Base-by-base conservation (phyloP, 2,888 invertebrate genomes). In the Cataglyphis livida region DNA sequence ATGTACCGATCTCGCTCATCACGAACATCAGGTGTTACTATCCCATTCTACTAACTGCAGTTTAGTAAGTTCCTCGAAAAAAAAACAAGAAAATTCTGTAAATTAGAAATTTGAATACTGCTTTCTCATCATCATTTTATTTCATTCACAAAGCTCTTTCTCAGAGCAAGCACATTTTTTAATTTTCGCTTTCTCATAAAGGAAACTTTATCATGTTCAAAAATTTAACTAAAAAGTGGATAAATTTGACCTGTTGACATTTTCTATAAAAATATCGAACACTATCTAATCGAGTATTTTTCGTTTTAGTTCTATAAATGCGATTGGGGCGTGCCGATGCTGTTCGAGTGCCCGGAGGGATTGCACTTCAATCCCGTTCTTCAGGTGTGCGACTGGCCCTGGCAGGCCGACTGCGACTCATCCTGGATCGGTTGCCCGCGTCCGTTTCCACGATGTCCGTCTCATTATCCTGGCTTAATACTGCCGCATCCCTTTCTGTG, bases 301-400 rank as follows among this genome's bases (percentile, higher is more conserved):
- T 51, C 38, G n/a, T 62, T 71, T 44, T 3, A 74, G 74, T 74
- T 74, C 44, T 62, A 74, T 44, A 74, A 74, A 48, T 74, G 74
- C 32, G 44, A 74, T 32, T 74, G 74, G 74, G 21, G 62, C 5
- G 15, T 48, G 74, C 62, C 74, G 6, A 62, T 74, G 35, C 32
- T 74, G 0, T 74, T 74, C 10, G 48, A 35, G 35, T 74, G 74
- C 1, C 62, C 83, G 0, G 73, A 84, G 18, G 84, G 87, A 18
- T 44, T 91, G 32, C 81, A 90, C 25, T 92, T 90, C 38, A 91
- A 91, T 48, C 44, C 83, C 15, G 38, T n/a, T 0, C 15, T 70
- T 4, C 86, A 90, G 70, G 76, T 79, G 6, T 91, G 91, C 21
- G 89, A 88, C 38, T 89, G 87, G 86, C 88, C 90, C 0, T 48